Percentiles rank a stretch among this genome's conserved stretches.
Evolutionary conservation across 2,797 vertebrate genomes (phyloP).

Genomic region (Xiphorhynchus erythropygius): DNA sequence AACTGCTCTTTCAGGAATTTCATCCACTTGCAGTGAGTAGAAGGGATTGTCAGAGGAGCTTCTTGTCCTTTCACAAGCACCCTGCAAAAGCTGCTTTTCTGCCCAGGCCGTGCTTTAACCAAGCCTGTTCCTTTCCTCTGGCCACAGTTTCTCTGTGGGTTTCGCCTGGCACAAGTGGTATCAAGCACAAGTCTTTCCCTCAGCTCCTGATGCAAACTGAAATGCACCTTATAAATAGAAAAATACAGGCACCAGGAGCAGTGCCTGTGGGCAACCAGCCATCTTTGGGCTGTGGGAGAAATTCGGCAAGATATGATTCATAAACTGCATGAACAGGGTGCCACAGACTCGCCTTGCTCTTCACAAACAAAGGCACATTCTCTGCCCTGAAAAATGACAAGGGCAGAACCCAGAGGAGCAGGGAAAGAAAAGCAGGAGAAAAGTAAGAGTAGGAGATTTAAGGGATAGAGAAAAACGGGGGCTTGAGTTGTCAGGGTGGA

Average conservation of each 20-base stretch:
- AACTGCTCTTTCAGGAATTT: neutral
- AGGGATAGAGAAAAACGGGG: neutral
- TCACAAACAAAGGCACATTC: constrained; percentile 31
- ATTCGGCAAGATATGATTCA: constrained; percentile 39
- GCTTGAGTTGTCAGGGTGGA: neutral
- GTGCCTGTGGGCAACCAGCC: constrained; percentile 35
- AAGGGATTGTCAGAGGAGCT: neutral
- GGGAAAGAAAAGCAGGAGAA: constrained; percentile 9
- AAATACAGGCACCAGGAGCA: constrained; percentile 16
- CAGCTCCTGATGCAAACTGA: constrained; percentile 43
- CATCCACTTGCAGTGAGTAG: neutral
- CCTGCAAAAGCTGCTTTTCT: neutral
- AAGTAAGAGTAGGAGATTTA: neutral
- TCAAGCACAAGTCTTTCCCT: constrained; percentile 48
- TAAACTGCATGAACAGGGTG: constrained; percentile 33
- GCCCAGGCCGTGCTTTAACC: neutral
- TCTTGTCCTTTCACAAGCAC: neutral
- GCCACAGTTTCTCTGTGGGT: constrained; percentile 29
- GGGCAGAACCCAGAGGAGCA: neutral
- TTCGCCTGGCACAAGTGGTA: constrained; percentile 54
- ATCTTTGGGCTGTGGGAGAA: constrained; percentile 37
- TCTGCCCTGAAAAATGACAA: constrained; percentile 10
- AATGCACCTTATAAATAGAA: constrained; percentile 61
- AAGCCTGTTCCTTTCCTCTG: neutral
- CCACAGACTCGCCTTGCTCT: neutral